Percentiles rank a stretch among this genome's conserved stretches.
Evolutionary conservation across 2,797 vertebrate species (phyloP).

Genomic region (Vespertilio murinus): DNA sequence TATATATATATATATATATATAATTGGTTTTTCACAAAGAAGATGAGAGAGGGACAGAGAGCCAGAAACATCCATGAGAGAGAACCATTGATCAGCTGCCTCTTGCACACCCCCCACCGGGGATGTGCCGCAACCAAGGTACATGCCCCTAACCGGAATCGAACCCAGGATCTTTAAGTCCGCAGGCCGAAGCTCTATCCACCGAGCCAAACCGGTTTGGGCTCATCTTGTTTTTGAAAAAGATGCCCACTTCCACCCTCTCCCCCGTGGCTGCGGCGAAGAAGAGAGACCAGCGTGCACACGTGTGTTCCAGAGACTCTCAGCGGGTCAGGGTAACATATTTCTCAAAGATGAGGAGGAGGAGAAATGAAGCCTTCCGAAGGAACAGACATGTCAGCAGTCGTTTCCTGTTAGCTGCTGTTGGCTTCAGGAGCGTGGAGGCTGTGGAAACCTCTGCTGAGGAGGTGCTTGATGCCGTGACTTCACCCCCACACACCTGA

Average conservation of each 20-base stretch:
- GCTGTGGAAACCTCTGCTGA: not conserved
- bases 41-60: too few species aligned
- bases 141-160: too few species aligned
- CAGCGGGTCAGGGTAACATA: not conserved
- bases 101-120: too few species aligned
- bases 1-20: too few species aligned
- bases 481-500: not conserved
- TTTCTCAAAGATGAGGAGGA: constrained; percentile 15
- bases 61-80: too few species aligned
- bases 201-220: too few species aligned
- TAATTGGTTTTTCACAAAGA: too few species aligned
- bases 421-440: not conserved
- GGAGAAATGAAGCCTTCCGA: not conserved
- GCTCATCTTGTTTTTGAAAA: not conserved
- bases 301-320: not conserved
- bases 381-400: not conserved
- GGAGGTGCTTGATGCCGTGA: not conserved
- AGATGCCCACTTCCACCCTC: not conserved
- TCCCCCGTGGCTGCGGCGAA: not conserved
- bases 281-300: constrained; percentile 21
- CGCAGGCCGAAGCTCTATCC: too few species aligned
- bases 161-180: too few species aligned
- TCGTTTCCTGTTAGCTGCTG: not conserved
- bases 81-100: too few species aligned
- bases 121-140: too few species aligned